These are phyloP conservation scores for Carabus problematicus DNA, from an alignment of 2,888 invertebrate species.

Conservation along the genomic window DNA sequence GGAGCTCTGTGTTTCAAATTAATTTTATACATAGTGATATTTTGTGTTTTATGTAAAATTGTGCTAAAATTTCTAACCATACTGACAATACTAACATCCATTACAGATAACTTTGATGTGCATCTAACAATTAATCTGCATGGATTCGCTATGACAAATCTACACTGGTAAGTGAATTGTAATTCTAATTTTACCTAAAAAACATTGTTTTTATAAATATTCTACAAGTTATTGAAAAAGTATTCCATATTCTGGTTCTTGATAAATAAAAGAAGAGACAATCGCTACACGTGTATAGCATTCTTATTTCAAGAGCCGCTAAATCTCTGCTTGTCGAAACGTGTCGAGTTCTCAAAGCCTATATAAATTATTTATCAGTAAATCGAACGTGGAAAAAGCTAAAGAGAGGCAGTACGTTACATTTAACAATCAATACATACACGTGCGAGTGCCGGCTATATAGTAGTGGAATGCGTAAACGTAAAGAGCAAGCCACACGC, in stretches of 20 bases:
- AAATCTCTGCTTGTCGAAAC: constrained; percentile 26
- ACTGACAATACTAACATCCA: constrained; percentile 32
- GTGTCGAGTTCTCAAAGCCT: constrained; percentile 19
- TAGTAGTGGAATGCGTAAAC: too few species aligned
- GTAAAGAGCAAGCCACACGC: background rate
- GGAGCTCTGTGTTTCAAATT: background rate
- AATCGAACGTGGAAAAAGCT: constrained; percentile 19
- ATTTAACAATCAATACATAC: constrained; percentile 28
- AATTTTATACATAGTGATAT: background rate
- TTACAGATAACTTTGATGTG: constrained; percentile 10
- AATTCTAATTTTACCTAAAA: too few species aligned
- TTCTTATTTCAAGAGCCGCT: background rate
- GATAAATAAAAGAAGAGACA: too few species aligned
- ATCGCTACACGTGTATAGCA: too few species aligned
- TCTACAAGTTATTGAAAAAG: too few species aligned
- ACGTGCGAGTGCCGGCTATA: too few species aligned
- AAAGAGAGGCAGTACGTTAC: constrained; percentile 14
- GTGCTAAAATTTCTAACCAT: constrained; percentile 1
- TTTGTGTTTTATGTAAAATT: background rate
- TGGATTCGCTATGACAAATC: too few species aligned
- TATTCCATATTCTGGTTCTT: too few species aligned
- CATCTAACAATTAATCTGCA: too few species aligned
- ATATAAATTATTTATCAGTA: constrained; percentile 36
- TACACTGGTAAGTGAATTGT: too few species aligned
- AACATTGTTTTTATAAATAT: too few species aligned